phyloP scores from a whole-genome alignment of 2,797 vertebrate species.

The Brotula barbata region DNA sequence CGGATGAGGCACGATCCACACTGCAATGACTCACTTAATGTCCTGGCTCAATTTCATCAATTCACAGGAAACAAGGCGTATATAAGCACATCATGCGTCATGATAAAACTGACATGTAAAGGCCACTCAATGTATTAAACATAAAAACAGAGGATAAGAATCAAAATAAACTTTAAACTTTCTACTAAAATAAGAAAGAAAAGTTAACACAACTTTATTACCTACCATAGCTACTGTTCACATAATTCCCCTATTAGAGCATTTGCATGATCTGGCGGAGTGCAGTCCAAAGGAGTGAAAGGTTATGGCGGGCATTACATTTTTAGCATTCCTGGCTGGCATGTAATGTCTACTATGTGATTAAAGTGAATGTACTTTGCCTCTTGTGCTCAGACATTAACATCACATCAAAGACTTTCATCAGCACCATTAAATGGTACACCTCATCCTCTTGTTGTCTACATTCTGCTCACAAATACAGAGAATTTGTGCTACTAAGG shows the following conservation, averaged over 20 bases:
- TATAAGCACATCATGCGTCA: neutral
- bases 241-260: neutral
- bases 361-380: neutral
- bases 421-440: slow-evolving; percentile 1
- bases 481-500: slow-evolving; percentile 6
- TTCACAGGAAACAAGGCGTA: neutral
- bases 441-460: slow-evolving; percentile 18
- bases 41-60: slow-evolving; percentile 30
- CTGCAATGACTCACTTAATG: slow-evolving; percentile 40
- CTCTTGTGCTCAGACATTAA: slow-evolving; percentile 2
- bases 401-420: slow-evolving; percentile 7
- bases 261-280: neutral
- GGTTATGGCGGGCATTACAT: neutral
- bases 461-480: slow-evolving; percentile 14
- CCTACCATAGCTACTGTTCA: neutral
- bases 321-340: slow-evolving; percentile 3
- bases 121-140: neutral
- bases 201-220: neutral
- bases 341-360: neutral
- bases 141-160: neutral
- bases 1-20: slow-evolving; percentile 39
- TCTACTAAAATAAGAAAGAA: neutral
- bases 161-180: no score
- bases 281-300: neutral
- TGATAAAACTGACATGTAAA: neutral